Conservation (phyloP, 23 tunicate species). For the Trididemnum nubilum region DNA sequence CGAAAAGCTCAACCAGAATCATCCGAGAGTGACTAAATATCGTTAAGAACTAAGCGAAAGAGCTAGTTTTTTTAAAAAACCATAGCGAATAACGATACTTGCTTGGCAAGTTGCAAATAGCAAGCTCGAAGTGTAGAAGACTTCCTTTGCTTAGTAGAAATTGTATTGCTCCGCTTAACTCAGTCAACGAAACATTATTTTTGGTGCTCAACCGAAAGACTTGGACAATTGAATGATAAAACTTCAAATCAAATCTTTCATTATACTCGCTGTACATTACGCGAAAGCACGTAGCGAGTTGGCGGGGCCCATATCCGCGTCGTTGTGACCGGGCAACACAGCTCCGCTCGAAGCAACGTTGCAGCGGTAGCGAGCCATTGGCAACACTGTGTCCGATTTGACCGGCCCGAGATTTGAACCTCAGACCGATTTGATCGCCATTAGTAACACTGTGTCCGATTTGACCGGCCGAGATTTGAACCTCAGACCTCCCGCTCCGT, state of each 20-base stretch:
- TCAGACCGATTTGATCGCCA: background rate
- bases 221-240: too few relatives aligned
- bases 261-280: too few relatives aligned
- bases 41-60: too few relatives aligned
- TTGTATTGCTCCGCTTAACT: too few relatives aligned
- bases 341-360: background rate
- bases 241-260: background rate
- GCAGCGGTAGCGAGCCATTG: slow-evolving; percentile 2
- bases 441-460: background rate
- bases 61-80: too few relatives aligned
- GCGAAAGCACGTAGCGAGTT: too few relatives aligned
- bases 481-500: background rate
- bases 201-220: too few relatives aligned
- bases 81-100: too few relatives aligned
- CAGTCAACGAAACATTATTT: too few relatives aligned
- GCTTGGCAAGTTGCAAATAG: too few relatives aligned
- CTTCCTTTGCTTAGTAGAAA: too few relatives aligned
- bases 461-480: background rate
- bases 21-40: slow-evolving; percentile 41
- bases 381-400: background rate
- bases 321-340: background rate
- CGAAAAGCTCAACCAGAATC: slow-evolving; percentile 32
- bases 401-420: background rate
- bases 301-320: background rate
- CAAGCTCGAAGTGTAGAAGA: too few relatives aligned